A percentile compares a stretch with the other conserved stretches of the same genome.
phyloP scores from a whole-genome alignment of 2,797 vertebrate species.

The Amazona finschi region DNA sequence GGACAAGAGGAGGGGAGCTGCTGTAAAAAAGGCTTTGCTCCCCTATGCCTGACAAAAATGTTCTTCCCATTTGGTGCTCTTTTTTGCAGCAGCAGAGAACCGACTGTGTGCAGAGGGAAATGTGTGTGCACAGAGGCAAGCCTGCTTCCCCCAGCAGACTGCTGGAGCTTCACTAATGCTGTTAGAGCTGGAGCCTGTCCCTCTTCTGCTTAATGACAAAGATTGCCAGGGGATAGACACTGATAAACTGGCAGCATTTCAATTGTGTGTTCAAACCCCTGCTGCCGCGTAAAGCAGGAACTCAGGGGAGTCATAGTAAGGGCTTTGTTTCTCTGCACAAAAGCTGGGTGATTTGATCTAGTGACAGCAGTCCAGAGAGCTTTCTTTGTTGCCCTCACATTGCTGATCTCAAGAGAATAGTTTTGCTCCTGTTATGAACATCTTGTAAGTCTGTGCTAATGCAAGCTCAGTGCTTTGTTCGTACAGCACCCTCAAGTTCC shows the following conservation, averaged over 20 bases:
- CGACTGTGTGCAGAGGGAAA: neutral
- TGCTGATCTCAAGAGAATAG: neutral
- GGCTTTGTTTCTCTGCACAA: constrained; percentile 7
- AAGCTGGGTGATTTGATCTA: neutral
- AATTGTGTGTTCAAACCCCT: constrained; percentile 25
- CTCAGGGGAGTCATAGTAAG: neutral
- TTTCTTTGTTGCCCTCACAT: neutral
- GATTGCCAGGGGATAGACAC: constrained; percentile 39
- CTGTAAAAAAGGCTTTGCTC: constrained; percentile 3
- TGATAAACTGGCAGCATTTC: constrained; percentile 54
- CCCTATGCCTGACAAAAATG: neutral
- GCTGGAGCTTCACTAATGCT: constrained; percentile 13
- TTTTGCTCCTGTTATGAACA: neutral
- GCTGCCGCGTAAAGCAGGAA: neutral
- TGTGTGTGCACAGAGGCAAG: constrained; percentile 2
- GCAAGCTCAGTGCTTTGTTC: neutral
- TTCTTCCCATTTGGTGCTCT: neutral
- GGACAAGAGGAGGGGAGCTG: neutral
- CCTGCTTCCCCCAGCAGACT: constrained; percentile 17
- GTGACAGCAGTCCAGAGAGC: neutral
- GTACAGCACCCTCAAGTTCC: neutral
- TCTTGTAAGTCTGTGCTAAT: neutral
- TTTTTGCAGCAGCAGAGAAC: neutral
- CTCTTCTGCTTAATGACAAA: constrained; percentile 52
- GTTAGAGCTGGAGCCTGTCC: constrained; percentile 39